Percentiles rank a stretch among this genome's conserved stretches.
phyloP scores from a whole-genome alignment of 2,888 invertebrate genomes.

The Luperina nickerlii region DNA sequence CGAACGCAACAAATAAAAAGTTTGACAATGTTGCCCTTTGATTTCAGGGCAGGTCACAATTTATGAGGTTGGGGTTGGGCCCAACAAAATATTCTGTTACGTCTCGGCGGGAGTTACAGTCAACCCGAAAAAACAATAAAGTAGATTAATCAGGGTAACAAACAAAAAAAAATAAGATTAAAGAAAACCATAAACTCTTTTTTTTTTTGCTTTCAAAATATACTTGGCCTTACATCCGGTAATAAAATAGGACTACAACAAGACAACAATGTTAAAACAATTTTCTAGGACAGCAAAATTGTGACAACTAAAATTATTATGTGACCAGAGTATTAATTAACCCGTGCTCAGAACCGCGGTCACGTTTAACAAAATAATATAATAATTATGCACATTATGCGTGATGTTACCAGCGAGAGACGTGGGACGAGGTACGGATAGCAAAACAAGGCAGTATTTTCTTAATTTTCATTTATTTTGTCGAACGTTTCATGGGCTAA shows the following conservation, averaged over 20 bases:
- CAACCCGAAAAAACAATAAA: not conserved
- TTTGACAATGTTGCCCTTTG: not conserved
- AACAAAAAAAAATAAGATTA: not conserved
- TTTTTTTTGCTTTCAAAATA: too few relatives aligned
- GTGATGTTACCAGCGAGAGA: constrained; percentile 59
- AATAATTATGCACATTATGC: constrained; percentile 66
- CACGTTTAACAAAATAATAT: constrained; percentile 68
- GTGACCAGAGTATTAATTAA: constrained; percentile 49
- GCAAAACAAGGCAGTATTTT: constrained; percentile 35
- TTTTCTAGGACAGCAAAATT: constrained; percentile 28
- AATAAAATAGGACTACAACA: constrained; percentile 17
- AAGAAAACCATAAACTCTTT: too few relatives aligned
- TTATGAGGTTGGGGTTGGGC: not conserved
- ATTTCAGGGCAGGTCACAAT: not conserved
- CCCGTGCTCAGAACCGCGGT: constrained; percentile 54
- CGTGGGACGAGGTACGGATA: constrained; percentile 55
- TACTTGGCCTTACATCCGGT: constrained; percentile 8
- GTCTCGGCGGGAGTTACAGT: not conserved
- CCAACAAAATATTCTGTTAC: too few relatives aligned
- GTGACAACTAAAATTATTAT: constrained; percentile 47
- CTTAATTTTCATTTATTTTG: not conserved
- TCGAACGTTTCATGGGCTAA: not conserved
- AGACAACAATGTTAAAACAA: constrained; percentile 20
- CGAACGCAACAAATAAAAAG: too few relatives aligned
- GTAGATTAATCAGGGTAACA: not conserved